These are phyloP conservation scores for Lophius americanus DNA, from an alignment of 2,797 vertebrate species.

Conservation along the genomic window DNA sequence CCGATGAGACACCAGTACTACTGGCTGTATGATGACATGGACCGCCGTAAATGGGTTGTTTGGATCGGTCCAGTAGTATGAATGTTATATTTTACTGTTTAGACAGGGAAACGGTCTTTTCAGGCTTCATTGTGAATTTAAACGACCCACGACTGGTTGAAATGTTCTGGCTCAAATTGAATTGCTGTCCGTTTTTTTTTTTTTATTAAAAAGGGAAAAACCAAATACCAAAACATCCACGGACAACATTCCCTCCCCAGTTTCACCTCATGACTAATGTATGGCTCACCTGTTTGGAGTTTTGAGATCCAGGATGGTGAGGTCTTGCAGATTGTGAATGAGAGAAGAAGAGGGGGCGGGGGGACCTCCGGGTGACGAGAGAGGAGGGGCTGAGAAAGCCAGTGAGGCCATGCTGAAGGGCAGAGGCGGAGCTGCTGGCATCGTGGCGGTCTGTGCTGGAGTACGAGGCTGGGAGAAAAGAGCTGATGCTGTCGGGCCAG, in stretches of 20 bases:
- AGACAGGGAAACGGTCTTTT: no score
- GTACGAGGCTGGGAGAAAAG: constrained; percentile 25
- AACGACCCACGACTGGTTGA: no score
- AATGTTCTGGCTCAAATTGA: no score
- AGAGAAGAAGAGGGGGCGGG: constrained; percentile 38
- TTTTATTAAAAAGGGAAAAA: no score
- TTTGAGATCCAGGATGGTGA: constrained; percentile 84
- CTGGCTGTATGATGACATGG: no score
- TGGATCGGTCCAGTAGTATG: no score
- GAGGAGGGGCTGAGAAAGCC: neutral
- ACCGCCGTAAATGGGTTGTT: no score
- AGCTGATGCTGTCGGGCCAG: constrained; percentile 14
- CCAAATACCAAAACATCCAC: neutral
- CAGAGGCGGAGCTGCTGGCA: constrained; percentile 19
- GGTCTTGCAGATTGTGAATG: constrained; percentile 74
- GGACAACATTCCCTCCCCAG: neutral
- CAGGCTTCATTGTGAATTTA: no score
- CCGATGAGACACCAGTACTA: no score
- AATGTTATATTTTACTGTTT: no score
- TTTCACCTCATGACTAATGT: neutral
- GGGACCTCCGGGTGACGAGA: constrained; percentile 12
- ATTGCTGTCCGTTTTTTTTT: no score
- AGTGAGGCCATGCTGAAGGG: constrained; percentile 15
- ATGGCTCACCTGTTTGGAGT: constrained; percentile 83
- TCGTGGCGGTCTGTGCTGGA: constrained; percentile 3